Conservation (phyloP, 2,797 vertebrate genomes). For the Rhincodon typus region DNA sequence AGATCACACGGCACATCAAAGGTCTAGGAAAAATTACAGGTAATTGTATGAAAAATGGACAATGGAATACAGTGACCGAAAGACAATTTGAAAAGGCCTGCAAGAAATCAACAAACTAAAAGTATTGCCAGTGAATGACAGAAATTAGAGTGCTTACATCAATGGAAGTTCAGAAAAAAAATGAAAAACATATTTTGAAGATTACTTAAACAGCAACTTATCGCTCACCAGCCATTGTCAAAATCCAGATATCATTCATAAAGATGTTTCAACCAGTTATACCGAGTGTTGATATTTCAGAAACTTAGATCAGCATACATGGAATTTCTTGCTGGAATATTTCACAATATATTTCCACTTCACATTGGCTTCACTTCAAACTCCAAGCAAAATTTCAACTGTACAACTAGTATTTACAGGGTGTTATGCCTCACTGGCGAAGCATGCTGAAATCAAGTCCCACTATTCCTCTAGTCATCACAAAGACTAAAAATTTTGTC, state of each 20-base stretch:
- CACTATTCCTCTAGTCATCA: too few species aligned
- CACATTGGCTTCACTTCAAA: not conserved
- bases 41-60: not conserved
- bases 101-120: not conserved
- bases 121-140: not conserved
- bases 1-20: not conserved
- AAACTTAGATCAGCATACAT: not conserved
- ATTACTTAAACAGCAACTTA: not conserved
- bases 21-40: not conserved
- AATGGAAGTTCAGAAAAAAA: not conserved
- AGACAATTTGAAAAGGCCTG: not conserved
- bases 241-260: not conserved
- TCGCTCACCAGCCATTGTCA: not conserved
- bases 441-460: too few species aligned
- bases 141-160: not conserved
- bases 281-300: not conserved
- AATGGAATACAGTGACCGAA: not conserved
- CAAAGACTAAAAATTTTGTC: too few species aligned
- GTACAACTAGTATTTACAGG: not conserved
- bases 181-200: not conserved
- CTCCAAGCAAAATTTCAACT: not conserved
- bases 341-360: not conserved
- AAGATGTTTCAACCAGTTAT: not conserved
- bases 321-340: not conserved
- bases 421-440: not conserved